phyloP scores from a whole-genome alignment of 1,140 invertebrate genomes.

The Araneus ventricosus region DNA sequence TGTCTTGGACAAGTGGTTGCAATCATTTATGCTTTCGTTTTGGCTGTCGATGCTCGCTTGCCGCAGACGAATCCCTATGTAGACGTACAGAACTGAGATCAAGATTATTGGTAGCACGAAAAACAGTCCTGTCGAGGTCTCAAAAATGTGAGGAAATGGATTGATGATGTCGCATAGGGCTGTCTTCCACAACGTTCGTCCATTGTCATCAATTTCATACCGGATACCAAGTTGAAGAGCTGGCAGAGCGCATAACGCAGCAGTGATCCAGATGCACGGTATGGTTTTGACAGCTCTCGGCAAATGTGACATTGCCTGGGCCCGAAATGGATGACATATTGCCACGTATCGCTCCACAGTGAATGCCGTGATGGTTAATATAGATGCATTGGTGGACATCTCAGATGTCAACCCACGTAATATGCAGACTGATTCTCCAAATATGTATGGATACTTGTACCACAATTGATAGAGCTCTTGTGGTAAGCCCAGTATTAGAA shows the following conservation, averaged over 20 bases:
- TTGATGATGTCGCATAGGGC: slow-evolving; percentile 68
- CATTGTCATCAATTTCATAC: slow-evolving; percentile 50
- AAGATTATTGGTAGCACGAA: slow-evolving; percentile 91
- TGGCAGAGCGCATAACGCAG: slow-evolving; percentile 81
- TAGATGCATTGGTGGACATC: slow-evolving; percentile 94
- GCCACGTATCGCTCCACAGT: slow-evolving; percentile 96
- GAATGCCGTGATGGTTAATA: slow-evolving; percentile 95
- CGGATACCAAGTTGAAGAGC: slow-evolving; percentile 75
- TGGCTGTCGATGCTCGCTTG: slow-evolving; percentile 80
- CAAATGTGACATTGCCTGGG: slow-evolving; percentile 79
- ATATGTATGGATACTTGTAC: slow-evolving; percentile 89
- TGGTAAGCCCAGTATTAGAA: slow-evolving; percentile 87
- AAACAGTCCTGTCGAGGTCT: slow-evolving; percentile 90
- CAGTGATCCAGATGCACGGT: slow-evolving; percentile 80
- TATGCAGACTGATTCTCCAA: slow-evolving; percentile 92
- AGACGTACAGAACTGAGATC: slow-evolving; percentile 89
- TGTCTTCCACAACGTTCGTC: neutral
- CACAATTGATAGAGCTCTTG: slow-evolving; percentile 93
- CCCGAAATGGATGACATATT: slow-evolving; percentile 93
- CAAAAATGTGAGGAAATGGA: slow-evolving; percentile 85
- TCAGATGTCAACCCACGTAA: slow-evolving; percentile 91
- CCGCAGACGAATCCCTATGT: slow-evolving; percentile 89
- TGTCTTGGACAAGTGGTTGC: slow-evolving; percentile 23
- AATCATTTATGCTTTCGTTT: slow-evolving; percentile 14
- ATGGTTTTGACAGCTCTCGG: slow-evolving; percentile 80